Conservation (phyloP, 1,140 invertebrate genomes). For the Cherax quadricarinatus region DNA sequence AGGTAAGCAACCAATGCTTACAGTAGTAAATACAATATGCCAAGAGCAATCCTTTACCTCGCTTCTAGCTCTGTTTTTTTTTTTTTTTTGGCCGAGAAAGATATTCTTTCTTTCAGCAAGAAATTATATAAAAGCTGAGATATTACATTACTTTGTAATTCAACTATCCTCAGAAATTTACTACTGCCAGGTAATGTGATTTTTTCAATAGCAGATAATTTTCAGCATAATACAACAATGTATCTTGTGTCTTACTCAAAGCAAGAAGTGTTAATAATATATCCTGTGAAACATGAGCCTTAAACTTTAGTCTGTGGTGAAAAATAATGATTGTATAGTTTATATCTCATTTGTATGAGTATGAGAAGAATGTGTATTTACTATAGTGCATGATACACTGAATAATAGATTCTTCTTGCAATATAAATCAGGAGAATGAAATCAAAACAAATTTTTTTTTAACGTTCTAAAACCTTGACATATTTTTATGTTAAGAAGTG, state of each 20-base stretch:
- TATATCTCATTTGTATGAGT: background rate
- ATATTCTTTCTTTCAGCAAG: background rate
- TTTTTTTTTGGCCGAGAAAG: background rate
- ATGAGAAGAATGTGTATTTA: background rate
- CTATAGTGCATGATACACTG: background rate
- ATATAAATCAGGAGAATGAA: background rate
- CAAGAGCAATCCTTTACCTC: background rate
- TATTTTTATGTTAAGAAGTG: background rate
- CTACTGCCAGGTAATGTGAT: background rate
- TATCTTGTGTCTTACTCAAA: too few relatives aligned
- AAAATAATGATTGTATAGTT: too few relatives aligned
- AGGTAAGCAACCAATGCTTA: background rate
- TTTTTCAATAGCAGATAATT: background rate
- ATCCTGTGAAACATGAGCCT: background rate
- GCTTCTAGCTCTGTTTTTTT: background rate
- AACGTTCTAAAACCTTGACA: background rate
- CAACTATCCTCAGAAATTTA: background rate
- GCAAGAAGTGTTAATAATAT: background rate
- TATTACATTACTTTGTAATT: background rate
- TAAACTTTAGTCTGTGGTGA: too few relatives aligned
- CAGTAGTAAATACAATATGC: background rate
- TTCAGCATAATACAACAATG: background rate
- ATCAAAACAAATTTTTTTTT: background rate
- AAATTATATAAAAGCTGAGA: background rate
- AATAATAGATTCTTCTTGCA: background rate